phyloP scores from a whole-genome alignment of 1,140 invertebrate species.

The Bradynema listronoti region DNA sequence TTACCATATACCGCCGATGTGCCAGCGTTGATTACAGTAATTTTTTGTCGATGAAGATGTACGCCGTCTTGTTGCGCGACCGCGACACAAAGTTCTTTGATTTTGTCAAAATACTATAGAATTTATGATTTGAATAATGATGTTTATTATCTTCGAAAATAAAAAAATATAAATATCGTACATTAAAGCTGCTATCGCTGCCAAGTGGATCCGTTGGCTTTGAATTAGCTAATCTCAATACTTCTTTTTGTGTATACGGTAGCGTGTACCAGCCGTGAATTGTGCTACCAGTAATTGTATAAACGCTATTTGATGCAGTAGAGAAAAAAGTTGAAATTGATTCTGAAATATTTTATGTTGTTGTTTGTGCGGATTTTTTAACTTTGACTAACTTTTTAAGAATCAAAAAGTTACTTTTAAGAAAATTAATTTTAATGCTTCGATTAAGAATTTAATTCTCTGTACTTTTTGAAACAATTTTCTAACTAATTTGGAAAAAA shows the following conservation, averaged over 20 bases:
- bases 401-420: slow-evolving; percentile 2
- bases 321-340: slow-evolving; percentile 47
- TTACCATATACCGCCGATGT: slow-evolving; percentile 55
- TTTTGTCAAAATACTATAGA: slow-evolving; percentile 47
- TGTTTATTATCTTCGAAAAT: slow-evolving; percentile 18
- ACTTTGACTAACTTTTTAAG: slow-evolving; percentile 7
- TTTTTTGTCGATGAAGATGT: slow-evolving; percentile 39
- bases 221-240: slow-evolving; percentile 38
- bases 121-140: background rate
- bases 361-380: slow-evolving; percentile 9
- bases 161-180: slow-evolving; percentile 22
- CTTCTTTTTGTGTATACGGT: slow-evolving; percentile 45
- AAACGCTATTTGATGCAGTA: slow-evolving; percentile 49
- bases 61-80: slow-evolving; percentile 37
- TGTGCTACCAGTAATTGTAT: slow-evolving; percentile 48
- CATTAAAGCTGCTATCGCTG: slow-evolving; percentile 33
- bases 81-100: slow-evolving; percentile 43
- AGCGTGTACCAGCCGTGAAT: slow-evolving; percentile 49
- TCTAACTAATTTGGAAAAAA: too few species aligned
- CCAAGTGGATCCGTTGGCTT: slow-evolving; percentile 22
- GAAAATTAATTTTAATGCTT: slow-evolving; percentile 24
- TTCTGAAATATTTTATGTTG: slow-evolving; percentile 33
- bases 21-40: slow-evolving; percentile 53
- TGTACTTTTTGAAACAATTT: too few species aligned
- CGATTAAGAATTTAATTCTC: too few species aligned